Conservation (phyloP, 1,140 invertebrate genomes). For the Drosophila azteca region DNA sequence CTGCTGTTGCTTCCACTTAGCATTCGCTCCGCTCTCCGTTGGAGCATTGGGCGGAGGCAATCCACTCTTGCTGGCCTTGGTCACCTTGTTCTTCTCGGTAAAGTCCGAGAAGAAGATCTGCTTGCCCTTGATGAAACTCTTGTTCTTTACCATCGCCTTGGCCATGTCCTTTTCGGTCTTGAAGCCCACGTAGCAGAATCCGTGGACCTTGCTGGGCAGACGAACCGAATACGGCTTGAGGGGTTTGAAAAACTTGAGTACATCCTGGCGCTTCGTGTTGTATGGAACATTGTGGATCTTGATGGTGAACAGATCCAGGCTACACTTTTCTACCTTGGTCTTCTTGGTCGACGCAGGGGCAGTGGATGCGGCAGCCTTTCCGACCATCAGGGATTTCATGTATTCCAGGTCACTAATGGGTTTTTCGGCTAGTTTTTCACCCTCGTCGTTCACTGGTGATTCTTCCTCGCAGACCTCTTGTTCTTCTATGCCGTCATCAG, state of each 20-base stretch:
- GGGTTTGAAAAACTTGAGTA: conserved; percentile 91
- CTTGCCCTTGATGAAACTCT: conserved; percentile 92
- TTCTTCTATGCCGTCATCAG: conserved; percentile 52
- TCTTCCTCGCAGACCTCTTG: conserved; percentile 49
- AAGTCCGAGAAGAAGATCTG: conserved; percentile 88
- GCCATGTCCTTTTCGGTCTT: conserved; percentile 92
- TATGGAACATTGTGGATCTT: conserved; percentile 83
- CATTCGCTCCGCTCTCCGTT: conserved; percentile 58
- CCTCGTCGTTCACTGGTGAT: conserved; percentile 56
- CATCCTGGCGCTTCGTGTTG: conserved; percentile 75
- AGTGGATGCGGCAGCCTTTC: conserved; percentile 81
- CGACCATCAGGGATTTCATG: conserved; percentile 86
- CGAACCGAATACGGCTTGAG: conserved; percentile 91
- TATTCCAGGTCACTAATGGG: conserved; percentile 90
- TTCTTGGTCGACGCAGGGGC: conserved; percentile 11
- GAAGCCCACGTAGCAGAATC: conserved; percentile 96
- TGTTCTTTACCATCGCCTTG: conserved; percentile 93
- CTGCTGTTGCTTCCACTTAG: conserved; percentile 89
- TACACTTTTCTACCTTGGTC: conserved; percentile 53
- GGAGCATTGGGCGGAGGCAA: conserved; percentile 15
- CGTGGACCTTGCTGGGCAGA: conserved; percentile 90
- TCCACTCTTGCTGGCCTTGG: conserved; percentile 79
- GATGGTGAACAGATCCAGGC: conserved; percentile 85
- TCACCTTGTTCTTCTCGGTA: conserved; percentile 85
- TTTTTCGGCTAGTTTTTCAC: conserved; percentile 85